A percentile compares a stretch with the other conserved stretches of the same genome.
Conservation (phyloP, 1,140 invertebrate genomes). For the Rhagoletis pomonella region DNA sequence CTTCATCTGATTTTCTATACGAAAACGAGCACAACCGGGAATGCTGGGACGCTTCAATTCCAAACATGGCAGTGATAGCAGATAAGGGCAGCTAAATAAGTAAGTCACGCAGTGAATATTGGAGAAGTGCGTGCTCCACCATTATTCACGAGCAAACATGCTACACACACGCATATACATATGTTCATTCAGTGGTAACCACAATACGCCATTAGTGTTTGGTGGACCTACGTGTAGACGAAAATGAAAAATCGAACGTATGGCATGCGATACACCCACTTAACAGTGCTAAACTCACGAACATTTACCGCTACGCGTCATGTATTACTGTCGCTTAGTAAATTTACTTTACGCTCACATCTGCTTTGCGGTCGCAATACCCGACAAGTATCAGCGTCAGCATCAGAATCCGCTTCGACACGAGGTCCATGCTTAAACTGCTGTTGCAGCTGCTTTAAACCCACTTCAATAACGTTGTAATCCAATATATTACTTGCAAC, state of each 20-base stretch:
- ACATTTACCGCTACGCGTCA: not conserved
- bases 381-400: conserved; percentile 5
- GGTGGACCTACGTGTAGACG: conserved; percentile 19
- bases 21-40: not conserved
- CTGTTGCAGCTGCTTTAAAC: conserved; percentile 1
- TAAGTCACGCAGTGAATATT: not conserved
- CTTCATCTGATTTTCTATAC: not conserved
- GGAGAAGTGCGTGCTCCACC: not conserved
- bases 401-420: not conserved
- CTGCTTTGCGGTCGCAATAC: conserved; percentile 17
- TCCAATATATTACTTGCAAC: conserved; percentile 39
- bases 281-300: not conserved
- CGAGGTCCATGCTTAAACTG: not conserved
- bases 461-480: conserved; percentile 26
- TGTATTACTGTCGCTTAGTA: conserved; percentile 23
- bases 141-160: not conserved
- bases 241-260: conserved; percentile 51
- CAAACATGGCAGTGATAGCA: not conserved
- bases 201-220: conserved; percentile 18
- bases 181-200: not conserved
- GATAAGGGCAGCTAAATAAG: not conserved
- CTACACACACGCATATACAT: no score
- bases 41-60: not conserved
- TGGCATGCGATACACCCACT: not conserved
- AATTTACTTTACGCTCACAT: conserved; percentile 42